Percentiles rank a stretch among this genome's conserved stretches.
Conservation (phyloP, 2,797 vertebrate genomes). For the Poeciliopsis infans region DNA sequence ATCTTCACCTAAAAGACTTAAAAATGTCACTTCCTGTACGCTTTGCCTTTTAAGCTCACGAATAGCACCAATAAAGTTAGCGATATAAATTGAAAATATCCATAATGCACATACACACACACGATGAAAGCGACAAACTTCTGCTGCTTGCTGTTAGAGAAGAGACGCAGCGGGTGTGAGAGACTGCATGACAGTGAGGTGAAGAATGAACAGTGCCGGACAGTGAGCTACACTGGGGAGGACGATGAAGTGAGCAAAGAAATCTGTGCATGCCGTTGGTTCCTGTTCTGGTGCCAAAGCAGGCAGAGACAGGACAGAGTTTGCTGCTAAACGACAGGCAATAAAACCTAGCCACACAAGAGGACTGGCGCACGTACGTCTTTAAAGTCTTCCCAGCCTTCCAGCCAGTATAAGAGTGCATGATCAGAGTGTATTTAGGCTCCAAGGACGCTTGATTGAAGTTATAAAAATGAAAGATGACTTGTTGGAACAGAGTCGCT, state of each 20-base stretch:
- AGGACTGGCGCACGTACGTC: conserved; percentile 24
- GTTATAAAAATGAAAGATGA: conserved; percentile 80
- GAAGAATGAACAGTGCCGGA: conserved; percentile 21
- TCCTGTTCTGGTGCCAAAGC: conserved; percentile 53
- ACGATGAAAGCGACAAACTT: conserved; percentile 57
- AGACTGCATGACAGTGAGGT: conserved; percentile 10
- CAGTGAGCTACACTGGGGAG: conserved; percentile 21
- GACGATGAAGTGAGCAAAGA: conserved; percentile 9
- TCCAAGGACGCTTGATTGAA: conserved; percentile 80
- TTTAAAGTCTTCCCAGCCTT: conserved; percentile 49
- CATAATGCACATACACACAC: conserved; percentile 2
- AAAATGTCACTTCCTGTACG: background rate
- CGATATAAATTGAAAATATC: background rate
- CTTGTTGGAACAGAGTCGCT: conserved; percentile 75
- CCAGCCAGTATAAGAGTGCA: conserved; percentile 48
- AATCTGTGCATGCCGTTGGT: conserved; percentile 7
- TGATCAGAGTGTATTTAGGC: conserved; percentile 65
- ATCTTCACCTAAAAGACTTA: background rate
- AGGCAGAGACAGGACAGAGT: conserved; percentile 19
- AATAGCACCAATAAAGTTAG: background rate
- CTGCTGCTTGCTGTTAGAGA: conserved; percentile 49
- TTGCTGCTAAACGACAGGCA: conserved; percentile 41
- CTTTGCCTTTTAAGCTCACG: background rate
- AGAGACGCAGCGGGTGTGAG: conserved; percentile 25
- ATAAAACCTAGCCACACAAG: conserved; percentile 41